phyloP scores from a whole-genome alignment of 1,140 invertebrate species.

The Polyergus mexicanus region DNA sequence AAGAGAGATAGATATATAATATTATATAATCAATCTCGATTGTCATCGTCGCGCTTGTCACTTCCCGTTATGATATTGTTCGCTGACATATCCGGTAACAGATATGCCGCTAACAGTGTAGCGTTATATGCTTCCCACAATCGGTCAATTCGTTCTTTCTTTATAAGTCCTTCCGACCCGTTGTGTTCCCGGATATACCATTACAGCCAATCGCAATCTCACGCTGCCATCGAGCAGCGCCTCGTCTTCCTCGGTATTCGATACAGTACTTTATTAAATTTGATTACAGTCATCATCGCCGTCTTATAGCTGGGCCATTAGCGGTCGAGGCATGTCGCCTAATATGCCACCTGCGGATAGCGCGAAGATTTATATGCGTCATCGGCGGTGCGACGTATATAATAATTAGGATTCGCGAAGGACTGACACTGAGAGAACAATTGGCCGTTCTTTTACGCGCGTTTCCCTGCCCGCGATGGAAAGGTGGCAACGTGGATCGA shows the following conservation, averaged over 20 bases:
- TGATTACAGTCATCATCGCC: conserved; percentile 61
- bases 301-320: conserved; percentile 56
- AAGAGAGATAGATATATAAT: not conserved
- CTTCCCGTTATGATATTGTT: conserved; percentile 47
- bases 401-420: conserved; percentile 54
- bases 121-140: conserved; percentile 22
- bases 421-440: not conserved
- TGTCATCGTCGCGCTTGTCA: conserved; percentile 20
- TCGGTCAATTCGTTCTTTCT: conserved; percentile 54
- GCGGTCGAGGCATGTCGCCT: conserved; percentile 54
- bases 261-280: conserved; percentile 63
- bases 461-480: conserved; percentile 11
- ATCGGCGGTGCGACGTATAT: conserved; percentile 41
- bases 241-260: conserved; percentile 52
- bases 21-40: conserved; percentile 21
- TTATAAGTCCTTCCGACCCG: conserved; percentile 36
- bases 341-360: conserved; percentile 43
- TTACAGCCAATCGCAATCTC: conserved; percentile 56
- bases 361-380: conserved; percentile 57
- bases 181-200: conserved; percentile 47
- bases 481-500: conserved; percentile 60
- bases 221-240: conserved; percentile 46
- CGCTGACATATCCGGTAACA: conserved; percentile 25
- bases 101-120: conserved; percentile 16
- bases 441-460: conserved; percentile 46